These are phyloP conservation scores for Hypanus sabinus DNA, from an alignment of 2,113 vertebrate genomes.

Conservation along the genomic window DNA sequence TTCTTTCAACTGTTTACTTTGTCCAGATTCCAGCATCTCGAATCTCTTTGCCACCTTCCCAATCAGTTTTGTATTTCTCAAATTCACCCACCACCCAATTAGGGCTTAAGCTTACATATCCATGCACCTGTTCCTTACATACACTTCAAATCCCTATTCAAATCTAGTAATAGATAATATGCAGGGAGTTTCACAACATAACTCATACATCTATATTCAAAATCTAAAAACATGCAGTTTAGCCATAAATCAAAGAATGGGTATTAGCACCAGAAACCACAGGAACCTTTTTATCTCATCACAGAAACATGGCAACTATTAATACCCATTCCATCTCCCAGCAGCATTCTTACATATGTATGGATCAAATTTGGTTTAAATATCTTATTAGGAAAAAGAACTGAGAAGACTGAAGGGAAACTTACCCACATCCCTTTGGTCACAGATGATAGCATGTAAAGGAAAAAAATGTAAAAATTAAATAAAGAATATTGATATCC, in stretches of 20 bases:
- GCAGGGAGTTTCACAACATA: background rate
- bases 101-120: background rate
- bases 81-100: background rate
- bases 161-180: background rate
- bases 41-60: too few relatives aligned
- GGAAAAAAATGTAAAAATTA: conserved; percentile 45
- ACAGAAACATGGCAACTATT: background rate
- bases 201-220: background rate
- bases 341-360: background rate
- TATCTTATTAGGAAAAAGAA: too few relatives aligned
- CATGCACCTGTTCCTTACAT: background rate
- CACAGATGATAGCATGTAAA: conserved; percentile 41
- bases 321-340: too few relatives aligned
- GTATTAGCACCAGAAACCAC: background rate
- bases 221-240: background rate
- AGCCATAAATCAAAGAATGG: background rate
- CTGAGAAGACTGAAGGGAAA: conserved; percentile 46
- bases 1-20: too few relatives aligned
- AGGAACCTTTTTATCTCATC: too few relatives aligned
- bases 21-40: too few relatives aligned
- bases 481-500: conserved; percentile 39
- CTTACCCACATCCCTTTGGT: conserved; percentile 93
- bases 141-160: background rate
- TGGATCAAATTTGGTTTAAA: background rate
- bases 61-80: background rate